Evolutionary conservation across 2,113 vertebrate species (phyloP).

Genomic region (Sorex araneus): DNA sequence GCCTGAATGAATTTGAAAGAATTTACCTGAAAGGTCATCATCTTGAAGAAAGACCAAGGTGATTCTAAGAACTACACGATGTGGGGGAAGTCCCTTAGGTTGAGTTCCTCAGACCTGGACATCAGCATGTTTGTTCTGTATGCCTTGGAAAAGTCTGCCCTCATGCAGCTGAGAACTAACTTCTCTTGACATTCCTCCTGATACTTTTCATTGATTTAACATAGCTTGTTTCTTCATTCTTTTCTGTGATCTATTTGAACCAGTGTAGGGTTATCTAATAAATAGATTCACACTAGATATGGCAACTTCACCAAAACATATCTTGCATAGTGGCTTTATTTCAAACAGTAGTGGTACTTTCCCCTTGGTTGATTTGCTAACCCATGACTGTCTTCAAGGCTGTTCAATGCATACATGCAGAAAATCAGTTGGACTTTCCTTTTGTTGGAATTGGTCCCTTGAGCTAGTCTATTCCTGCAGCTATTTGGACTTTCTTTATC

Average conservation of each 20-base stretch:
- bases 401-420: background rate
- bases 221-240: background rate
- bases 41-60: background rate
- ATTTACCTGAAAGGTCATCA: background rate
- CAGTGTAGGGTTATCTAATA: background rate
- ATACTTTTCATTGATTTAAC: background rate
- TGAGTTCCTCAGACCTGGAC: background rate
- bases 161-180: background rate
- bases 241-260: background rate
- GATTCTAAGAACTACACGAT: background rate
- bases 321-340: background rate
- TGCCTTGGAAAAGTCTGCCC: background rate
- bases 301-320: background rate
- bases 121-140: too few relatives aligned
- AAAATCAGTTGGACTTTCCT: background rate
- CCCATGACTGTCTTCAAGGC: too few relatives aligned
- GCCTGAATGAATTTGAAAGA: background rate
- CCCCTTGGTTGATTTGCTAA: background rate
- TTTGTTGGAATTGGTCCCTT: background rate
- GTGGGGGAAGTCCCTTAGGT: background rate
- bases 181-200: background rate
- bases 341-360: background rate
- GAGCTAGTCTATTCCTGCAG: background rate
- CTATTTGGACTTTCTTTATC: background rate
- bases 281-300: background rate